Base-by-base conservation (phyloP, 1,140 invertebrate species). In the Tribolium madens region DNA sequence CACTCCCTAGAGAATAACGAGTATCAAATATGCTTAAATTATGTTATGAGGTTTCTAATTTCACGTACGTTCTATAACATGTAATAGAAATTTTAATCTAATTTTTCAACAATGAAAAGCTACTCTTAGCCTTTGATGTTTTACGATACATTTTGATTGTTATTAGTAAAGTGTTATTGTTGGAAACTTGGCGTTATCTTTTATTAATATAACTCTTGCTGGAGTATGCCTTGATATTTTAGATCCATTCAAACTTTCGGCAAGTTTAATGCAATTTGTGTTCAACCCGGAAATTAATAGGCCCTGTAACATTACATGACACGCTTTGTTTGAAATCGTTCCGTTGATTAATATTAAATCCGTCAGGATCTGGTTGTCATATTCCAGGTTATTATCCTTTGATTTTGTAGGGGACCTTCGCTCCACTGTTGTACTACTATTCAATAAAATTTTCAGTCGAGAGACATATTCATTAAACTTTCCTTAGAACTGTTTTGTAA, bases 311-410 rank as follows among this genome's bases (percentile, higher is more conserved):
- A 64, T 64, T 64, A 64, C 57, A 64, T 64, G 57, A 64, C 57
- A 64, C 57, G 57, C 57, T 64, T 64, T 64, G 57, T 64, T 64
- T 64, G 57, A 64, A 64, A 64, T 64, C 57, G 57, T 64, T 64
- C 57, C 57, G 57, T 64, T 64, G 57, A 64, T 64, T 64, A 64
- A 64, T 64, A 64, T 64, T 64, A 64, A 64, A 64, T 64, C 57
- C 57, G 57, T 64, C 57, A 64, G 57, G 57, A 64, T 64, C 57
- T 26, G 57, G 57, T 33, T 64, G 57, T 26, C 26, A 64, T 64
- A 64, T 64, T 64, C 26, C 57, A 33, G 36, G 57, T 64, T 64
- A 64, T 64, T 64, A 64, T 64, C 21, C 57, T 64, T 64, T 64
- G 57, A 64, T 64, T 64, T 64, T 26, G 57, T 12, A 33, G 57